Evolutionary conservation across 2,888 invertebrate species (phyloP), one percentile per base, ranked within the genome.

Genomic region (Amiota mariae): DNA sequence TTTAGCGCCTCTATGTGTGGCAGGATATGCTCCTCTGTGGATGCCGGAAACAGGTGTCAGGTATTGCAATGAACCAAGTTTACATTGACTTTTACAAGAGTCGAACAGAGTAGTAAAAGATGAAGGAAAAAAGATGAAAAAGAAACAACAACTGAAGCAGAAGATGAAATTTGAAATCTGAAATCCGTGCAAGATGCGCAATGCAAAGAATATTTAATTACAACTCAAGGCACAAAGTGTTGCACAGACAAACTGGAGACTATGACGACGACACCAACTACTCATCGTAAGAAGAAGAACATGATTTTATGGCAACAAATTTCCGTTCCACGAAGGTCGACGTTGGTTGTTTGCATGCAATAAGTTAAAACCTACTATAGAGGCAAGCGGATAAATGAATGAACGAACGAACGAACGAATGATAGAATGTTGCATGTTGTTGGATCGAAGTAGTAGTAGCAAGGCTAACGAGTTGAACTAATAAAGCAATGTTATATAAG

Each of bases 161-260:
- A 36, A 36, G 36, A 36, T 36, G 36, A 36, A 24, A 24, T 24
- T 3, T 24, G 24, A 24, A 36, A 36, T 36, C 36, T 36, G 67
- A 51, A 67, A 67, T 49, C 67, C 18, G 67, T 12, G 18, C 49
- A 51, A 49, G 49, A 18, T 11, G 24, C 36, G 67, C 67, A 67
- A 20, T 67, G 67, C 18, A 67, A n/a, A 49, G 67, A 67, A 67
- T 51, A 67, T 51, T 67, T 67, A 67, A 67, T 67, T 67, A 67
- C 67, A 51, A 20, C 51, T 51, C 20, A 47, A 51, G 49, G 20
- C 59, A 59, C 10, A 36, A 10, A 63, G 63, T 10, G 10, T 10
- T n/a, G 48, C 64, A 48, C 64, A 46, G 12, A 20, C 12, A 20
- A 13, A 36, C 12, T 63, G 46, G 36, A 63, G 24, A 20, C 12